Base-by-base conservation (phyloP, 1,140 invertebrate genomes). In the Amyelois transitella region DNA sequence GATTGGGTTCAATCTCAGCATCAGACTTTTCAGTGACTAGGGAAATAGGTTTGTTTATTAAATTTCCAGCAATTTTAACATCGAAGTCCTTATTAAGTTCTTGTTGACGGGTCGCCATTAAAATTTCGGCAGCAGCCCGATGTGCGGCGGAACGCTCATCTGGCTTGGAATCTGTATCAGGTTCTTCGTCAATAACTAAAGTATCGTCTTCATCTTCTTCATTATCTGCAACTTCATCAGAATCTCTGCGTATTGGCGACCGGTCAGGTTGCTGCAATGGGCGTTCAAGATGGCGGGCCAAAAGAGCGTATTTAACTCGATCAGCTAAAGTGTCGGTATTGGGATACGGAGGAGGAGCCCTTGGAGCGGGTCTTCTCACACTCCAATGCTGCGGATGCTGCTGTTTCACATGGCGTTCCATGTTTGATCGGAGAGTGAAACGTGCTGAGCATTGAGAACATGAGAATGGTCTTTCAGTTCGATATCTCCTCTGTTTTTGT, bases 401-500 rank as follows among this genome's bases (percentile, higher is more conserved):
- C 66, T 97, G 96, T 75, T 98, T 98, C 0, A 97, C 94, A 60
- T 98, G 96, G 0, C 96, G 88, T 80, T 98, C 96, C 96, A 97
- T 97, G 71, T 97, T 97, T 6, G 96, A 97, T 6, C 96, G 91
- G 0, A 98, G 80, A 0, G 96, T 97, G 70, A 98, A 98, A 47
- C 94, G 90, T 0, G 96, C 95, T 0, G 94, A 93, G 74, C 96
- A 97, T 66, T 96, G 94, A 28, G 95, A 95, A 79, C 96, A 98
- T 0, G 93, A 93, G 72, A 97, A 97, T 0, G 96, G 96, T 18
- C 96, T 90, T 78, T 97, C 96, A n/a, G 96, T 97, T 50, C 96
- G 91, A 72, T 97, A 97, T 44, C 96, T 90, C 21, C 96, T 88
- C 77, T 97, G 96, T 72, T 97, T 97, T 59, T 96, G 96, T 68